Conservation (phyloP, 2,888 invertebrate species). For the Hirudinaria manillensis region DNA sequence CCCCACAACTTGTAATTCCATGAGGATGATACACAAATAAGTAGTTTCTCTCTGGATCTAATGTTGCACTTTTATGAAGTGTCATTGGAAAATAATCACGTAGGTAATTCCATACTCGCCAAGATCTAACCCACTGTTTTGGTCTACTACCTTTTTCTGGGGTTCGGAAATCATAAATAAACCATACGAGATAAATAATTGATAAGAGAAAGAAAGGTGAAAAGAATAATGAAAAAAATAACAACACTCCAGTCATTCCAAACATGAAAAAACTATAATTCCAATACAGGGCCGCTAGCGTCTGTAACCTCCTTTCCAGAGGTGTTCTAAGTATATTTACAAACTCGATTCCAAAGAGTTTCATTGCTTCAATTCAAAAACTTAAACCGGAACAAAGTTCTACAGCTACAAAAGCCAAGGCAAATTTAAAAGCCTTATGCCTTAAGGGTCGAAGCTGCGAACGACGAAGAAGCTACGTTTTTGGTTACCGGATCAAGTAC, state of each 20-base stretch:
- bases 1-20: conserved; percentile 75
- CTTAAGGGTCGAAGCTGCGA: not conserved
- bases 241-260: conserved; percentile 49
- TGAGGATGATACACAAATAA: conserved; percentile 80
- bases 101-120: conserved; percentile 65
- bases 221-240: conserved; percentile 26
- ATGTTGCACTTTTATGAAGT: conserved; percentile 73
- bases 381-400: no score
- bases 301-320: conserved; percentile 73
- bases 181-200: conserved; percentile 46
- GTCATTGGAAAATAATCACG: conserved; percentile 78
- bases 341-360: conserved; percentile 68
- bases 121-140: conserved; percentile 62
- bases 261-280: conserved; percentile 62
- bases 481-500: not conserved
- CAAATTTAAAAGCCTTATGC: no score
- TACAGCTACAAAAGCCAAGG: no score
- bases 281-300: conserved; percentile 69
- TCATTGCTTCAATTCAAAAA: not conserved
- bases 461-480: not conserved
- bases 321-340: conserved; percentile 72
- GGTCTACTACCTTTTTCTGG: conserved; percentile 57
- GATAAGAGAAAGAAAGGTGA: conserved; percentile 48
- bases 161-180: conserved; percentile 44
- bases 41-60: conserved; percentile 75